These are phyloP conservation scores for Leptopterna dolabrata DNA, from an alignment of 2,888 invertebrate species.

Conservation along the genomic window DNA sequence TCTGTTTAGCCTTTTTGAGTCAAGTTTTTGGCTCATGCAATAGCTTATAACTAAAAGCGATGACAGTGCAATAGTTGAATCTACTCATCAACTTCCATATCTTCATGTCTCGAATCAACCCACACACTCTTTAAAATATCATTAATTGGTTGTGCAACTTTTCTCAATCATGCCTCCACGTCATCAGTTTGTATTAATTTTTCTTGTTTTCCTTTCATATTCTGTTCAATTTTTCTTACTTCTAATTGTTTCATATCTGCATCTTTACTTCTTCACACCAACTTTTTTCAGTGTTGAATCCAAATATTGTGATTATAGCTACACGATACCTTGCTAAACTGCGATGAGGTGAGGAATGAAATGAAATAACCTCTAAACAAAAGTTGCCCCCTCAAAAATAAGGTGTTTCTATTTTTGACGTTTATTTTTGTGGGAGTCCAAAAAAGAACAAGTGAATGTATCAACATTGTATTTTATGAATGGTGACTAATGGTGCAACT, in stretches of 20 bases:
- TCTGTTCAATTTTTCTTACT: neutral
- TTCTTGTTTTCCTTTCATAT: neutral
- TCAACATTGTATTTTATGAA: neutral
- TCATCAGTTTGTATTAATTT: neutral
- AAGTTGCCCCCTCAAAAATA: neutral
- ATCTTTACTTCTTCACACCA: neutral
- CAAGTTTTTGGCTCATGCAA: too few relatives aligned
- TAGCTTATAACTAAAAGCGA: too few relatives aligned
- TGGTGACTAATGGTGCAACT: neutral
- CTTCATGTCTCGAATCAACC: too few relatives aligned
- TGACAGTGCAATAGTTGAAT: too few relatives aligned
- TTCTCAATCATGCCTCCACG: too few relatives aligned
- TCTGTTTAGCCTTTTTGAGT: too few relatives aligned
- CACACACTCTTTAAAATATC: too few relatives aligned
- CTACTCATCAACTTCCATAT: too few relatives aligned
- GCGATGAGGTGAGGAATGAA: neutral
- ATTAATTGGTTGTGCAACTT: too few relatives aligned
- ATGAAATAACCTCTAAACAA: neutral
- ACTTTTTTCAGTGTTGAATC: neutral
- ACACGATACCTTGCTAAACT: neutral
- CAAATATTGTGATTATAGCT: neutral
- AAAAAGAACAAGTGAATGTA: neutral
- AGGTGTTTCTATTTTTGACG: neutral
- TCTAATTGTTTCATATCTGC: too few relatives aligned
- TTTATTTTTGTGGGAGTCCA: neutral